Percentiles rank a stretch among this genome's conserved stretches.
Conservation (phyloP, 2,113 vertebrate genomes). For the Lasiurus borealis region DNA sequence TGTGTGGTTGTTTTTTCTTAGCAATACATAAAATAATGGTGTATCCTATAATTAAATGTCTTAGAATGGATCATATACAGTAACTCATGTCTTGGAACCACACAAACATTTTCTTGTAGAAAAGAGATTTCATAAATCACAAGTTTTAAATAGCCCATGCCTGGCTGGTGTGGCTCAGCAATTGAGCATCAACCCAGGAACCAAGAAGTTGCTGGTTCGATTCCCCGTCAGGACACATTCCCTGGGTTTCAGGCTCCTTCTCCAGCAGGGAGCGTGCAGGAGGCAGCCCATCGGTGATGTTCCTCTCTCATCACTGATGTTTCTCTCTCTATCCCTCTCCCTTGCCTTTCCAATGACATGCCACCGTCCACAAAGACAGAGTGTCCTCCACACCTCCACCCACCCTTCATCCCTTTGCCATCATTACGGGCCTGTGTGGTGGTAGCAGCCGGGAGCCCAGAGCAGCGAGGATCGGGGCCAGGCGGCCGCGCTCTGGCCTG, state of each 20-base stretch:
- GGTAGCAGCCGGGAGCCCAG: neutral
- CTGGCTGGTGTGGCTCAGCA: too few relatives aligned
- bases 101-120: slow-evolving; percentile 29
- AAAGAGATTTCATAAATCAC: neutral
- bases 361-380: neutral
- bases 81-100: neutral
- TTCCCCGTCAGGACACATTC: too few relatives aligned
- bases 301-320: too few relatives aligned
- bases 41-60: neutral
- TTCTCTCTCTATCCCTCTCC: too few relatives aligned
- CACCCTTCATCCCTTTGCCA: neutral
- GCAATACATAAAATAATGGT: neutral
- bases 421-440: neutral
- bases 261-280: too few relatives aligned
- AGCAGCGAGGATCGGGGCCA: neutral
- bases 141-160: too few relatives aligned
- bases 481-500: neutral
- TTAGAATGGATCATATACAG: neutral
- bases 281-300: too few relatives aligned
- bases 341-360: neutral
- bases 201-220: too few relatives aligned
- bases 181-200: too few relatives aligned
- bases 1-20: neutral
- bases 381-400: neutral
- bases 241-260: too few relatives aligned